Conservation (phyloP, 2,888 invertebrate genomes). For the Spodoptera picta region DNA sequence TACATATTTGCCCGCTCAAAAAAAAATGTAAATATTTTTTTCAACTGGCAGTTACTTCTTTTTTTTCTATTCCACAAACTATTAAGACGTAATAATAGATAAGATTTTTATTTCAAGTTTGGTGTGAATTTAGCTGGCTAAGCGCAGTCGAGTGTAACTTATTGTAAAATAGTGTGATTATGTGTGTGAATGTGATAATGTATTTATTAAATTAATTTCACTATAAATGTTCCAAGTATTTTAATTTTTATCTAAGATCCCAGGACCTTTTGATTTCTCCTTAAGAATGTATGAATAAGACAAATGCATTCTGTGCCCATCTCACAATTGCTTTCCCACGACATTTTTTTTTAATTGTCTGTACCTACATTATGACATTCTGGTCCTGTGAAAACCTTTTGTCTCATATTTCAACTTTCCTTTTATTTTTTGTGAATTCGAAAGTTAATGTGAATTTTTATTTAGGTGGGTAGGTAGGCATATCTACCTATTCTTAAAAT, state of each 20-base stretch:
- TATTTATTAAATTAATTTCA: conserved; percentile 82
- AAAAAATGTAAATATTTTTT: conserved; percentile 52
- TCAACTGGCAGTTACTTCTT: conserved; percentile 43
- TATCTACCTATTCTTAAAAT: too few species aligned
- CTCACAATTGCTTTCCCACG: conserved; percentile 16
- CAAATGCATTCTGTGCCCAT: conserved; percentile 1
- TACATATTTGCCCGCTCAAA: conserved; percentile 32
- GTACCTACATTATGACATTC: conserved; percentile 9
- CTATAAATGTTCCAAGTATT: conserved; percentile 32
- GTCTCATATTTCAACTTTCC: conserved; percentile 20
- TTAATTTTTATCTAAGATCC: conserved; percentile 12
- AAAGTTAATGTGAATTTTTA: conserved; percentile 2
- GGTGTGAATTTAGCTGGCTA: conserved; percentile 62
- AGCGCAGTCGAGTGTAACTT: conserved; percentile 73
- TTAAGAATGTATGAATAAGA: conserved; percentile 13
- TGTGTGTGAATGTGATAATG: conserved; percentile 81
- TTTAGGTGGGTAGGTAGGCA: too few species aligned
- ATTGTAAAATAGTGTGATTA: conserved; percentile 83
- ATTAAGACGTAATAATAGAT: conserved; percentile 40
- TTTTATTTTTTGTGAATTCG: conserved; percentile 10
- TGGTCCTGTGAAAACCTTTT: conserved; percentile 17
- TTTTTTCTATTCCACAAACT: conserved; percentile 39
- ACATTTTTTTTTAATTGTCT: conserved; percentile 11
- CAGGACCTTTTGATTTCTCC: conserved; percentile 6
- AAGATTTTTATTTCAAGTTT: conserved; percentile 49